Base-by-base conservation (phyloP, 2,888 invertebrate species). In the Hedychridium roseum region DNA sequence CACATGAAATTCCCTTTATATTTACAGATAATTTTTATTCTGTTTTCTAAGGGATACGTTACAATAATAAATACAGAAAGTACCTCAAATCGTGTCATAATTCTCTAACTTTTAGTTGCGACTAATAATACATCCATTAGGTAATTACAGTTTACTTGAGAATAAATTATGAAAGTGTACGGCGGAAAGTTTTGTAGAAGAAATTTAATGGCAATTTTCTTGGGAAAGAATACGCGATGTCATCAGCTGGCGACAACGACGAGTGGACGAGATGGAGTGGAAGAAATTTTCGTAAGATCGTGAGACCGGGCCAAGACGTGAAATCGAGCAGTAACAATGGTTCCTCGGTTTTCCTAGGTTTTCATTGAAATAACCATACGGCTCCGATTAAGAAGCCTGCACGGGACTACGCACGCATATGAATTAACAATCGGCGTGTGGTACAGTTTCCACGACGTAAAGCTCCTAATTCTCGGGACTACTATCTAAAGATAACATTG, bases 401-500 rank as follows among this genome's bases (percentile, higher is more conserved):
- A 32, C 23, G n/a, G 28, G 26, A 15, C 41, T 3, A 2, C 14
- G 15, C 11, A 27, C 30, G 11, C 21, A 26, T 34, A 34, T 28
- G 34, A 16, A 34, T 42, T 17, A 34, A 40, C 21, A 34, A 15
- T 15, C 6, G 27, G 16, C 15, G 21, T 31, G 37, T 51, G 60
- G 56, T 60, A 64, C 59, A 59, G 52, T 64, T 64, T 64, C 63
- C 64, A 64, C 59, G 54, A 23, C 9, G 35, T 2, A n/a, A 35
- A 35, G 17, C 14, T 15, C 7, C 32, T 15, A 32, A 6, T 6
- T 32, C 32, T 35, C 35, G n/a, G n/a, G n/a, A n/a, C n/a, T n/a
- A n/a, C n/a, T n/a, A n/a, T n/a, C n/a, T n/a, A n/a, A 20, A 16
- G 35, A 35, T 35, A 35, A 35, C 17, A 35, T 17, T 35, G 18